phyloP scores from a whole-genome alignment of 2,888 invertebrate species.

The Drosophila monieri region DNA sequence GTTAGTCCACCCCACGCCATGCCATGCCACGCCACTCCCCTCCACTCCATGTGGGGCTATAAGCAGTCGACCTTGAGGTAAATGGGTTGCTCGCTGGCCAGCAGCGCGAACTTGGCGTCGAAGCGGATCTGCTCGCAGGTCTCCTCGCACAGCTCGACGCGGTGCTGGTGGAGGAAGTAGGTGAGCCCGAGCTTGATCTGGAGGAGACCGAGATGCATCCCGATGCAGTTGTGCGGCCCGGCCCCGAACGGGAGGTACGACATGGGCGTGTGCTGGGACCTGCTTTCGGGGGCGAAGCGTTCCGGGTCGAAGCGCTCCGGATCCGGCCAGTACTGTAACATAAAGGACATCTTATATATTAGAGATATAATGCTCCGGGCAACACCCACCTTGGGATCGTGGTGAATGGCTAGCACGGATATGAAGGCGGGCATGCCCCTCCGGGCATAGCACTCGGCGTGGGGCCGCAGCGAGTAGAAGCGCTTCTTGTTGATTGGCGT shows the following conservation, averaged over 20 bases:
- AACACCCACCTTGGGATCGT: constrained; percentile 81
- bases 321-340: constrained; percentile 80
- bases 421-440: constrained; percentile 82
- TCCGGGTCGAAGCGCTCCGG: constrained; percentile 82
- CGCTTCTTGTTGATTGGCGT: constrained; percentile 77
- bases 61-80: constrained; percentile 77
- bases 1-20: not conserved
- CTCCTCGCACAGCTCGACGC: constrained; percentile 75
- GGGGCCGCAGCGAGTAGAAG: constrained; percentile 80
- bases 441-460: constrained; percentile 80
- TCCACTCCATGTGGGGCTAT: constrained; percentile 30
- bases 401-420: constrained; percentile 82
- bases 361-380: not conserved
- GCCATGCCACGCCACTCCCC: not conserved
- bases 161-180: constrained; percentile 80
- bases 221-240: constrained; percentile 82
- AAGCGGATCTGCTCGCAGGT: constrained; percentile 77
- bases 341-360: not conserved
- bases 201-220: constrained; percentile 78
- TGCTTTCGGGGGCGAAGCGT: constrained; percentile 78
- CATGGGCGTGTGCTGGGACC: constrained; percentile 74
- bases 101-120: constrained; percentile 75
- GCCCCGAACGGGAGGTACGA: constrained; percentile 82
- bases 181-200: constrained; percentile 82
- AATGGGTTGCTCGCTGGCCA: constrained; percentile 75